Base-by-base conservation (phyloP, 1,140 invertebrate genomes). In the Coptotermes formosanus region DNA sequence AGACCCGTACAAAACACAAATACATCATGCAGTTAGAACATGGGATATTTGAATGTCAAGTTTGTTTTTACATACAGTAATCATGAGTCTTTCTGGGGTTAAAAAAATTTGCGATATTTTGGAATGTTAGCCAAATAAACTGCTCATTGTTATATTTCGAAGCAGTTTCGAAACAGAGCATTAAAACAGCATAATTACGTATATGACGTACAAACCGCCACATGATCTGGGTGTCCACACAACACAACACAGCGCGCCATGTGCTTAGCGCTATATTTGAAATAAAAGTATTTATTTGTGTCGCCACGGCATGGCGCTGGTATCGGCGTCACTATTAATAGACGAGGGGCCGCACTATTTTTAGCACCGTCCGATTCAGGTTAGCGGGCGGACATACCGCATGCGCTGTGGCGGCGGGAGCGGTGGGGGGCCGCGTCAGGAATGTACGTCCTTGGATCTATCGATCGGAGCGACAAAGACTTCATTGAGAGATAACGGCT, bases 221-320 rank as follows among this genome's bases (percentile, higher is more conserved):
- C 14, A 48, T 48, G 45, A 38, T 38, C 45, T 48, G 45, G 2
- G 3, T 16, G 45, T 48, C 9, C 11, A 4, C 14, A 21, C 52
- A 55, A 16, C 14, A 21, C 52, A 55, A 16, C 8, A n/a, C 25
- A 75, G n/a, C 64, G 9, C 25, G 64, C 64, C 64, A 75, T 75
- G 64, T 75, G 64, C n/a, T 75, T 75, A n/a, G 64, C 64, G 64
- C 64, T 75, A n/a, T 25, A 30, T 75, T 75, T 75, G 64, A 75
- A 75, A 75, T 14, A 75, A 75, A 75, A 64, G 64, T 3, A 14
- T n/a, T 75, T 75, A 75, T 11, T 75, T 75, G 25, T 30, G 64
- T 75, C 64, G 64, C 64, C 64, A 30, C 64, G 3, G 64, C n/a
- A 30, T 8, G 64, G 64, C 64, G 64, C 64, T 75, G 64, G 64